Conservation (phyloP, 1,140 invertebrate genomes). For the Orchesella cincta region DNA sequence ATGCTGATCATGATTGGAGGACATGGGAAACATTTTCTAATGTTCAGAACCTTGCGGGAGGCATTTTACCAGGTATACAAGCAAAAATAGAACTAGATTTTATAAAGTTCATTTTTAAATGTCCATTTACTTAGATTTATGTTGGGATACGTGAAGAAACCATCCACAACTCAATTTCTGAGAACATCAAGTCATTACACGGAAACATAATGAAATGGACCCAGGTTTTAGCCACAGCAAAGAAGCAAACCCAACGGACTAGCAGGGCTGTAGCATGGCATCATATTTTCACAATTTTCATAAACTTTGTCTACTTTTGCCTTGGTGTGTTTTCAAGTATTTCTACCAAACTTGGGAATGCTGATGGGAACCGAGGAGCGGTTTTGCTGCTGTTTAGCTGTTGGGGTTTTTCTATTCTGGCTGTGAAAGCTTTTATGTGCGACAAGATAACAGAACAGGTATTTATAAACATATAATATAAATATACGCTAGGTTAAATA, state of each 20-base stretch:
- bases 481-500: neutral
- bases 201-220: neutral
- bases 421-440: slow-evolving; percentile 20
- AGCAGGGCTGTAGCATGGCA: neutral
- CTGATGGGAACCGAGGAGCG: neutral
- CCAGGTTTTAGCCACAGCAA: neutral
- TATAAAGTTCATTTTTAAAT: no score
- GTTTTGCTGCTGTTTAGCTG: neutral
- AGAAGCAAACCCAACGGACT: neutral
- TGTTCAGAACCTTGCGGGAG: neutral
- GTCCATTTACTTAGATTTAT: no score
- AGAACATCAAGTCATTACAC: neutral
- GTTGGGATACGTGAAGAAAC: no score
- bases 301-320: slow-evolving; percentile 3
- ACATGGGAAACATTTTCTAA: neutral
- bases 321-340: neutral
- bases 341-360: neutral
- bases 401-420: neutral
- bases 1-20: slow-evolving; percentile 12
- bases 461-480: neutral
- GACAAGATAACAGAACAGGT: neutral
- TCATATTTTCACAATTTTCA: neutral
- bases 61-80: neutral
- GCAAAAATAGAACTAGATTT: no score
- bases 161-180: no score